Percentiles rank a stretch among this genome's conserved stretches.
phyloP scores from a whole-genome alignment of 2,113 vertebrate species.

The Amazona guildingii region DNA sequence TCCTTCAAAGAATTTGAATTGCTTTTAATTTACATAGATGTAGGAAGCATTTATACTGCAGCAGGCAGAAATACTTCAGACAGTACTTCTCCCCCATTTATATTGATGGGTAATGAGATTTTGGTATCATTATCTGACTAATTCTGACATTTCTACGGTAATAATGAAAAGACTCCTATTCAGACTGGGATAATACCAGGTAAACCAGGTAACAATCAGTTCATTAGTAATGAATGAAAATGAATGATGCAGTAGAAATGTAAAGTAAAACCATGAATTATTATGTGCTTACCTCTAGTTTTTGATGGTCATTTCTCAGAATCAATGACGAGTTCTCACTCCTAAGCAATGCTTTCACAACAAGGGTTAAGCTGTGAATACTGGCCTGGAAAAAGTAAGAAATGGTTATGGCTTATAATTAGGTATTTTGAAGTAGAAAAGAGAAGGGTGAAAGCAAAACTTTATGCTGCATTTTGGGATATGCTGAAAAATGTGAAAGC shows the following conservation, averaged over 20 bases:
- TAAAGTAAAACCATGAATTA: background rate
- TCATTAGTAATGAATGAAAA: background rate
- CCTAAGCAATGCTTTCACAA: constrained; percentile 75
- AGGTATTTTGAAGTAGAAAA: background rate
- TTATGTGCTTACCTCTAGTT: constrained; percentile 76
- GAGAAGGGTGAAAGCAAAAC: background rate
- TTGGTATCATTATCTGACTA: background rate
- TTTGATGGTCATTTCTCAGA: constrained; percentile 76
- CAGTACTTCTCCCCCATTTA: background rate
- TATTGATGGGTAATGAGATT: background rate
- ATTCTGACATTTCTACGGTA: background rate
- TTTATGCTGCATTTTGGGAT: background rate
- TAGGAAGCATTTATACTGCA: background rate
- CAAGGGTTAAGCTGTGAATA: constrained; percentile 83
- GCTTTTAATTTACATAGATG: background rate
- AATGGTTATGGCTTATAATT: background rate
- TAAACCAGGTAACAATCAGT: background rate
- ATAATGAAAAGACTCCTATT: background rate
- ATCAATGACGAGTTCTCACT: constrained; percentile 79
- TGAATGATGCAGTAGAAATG: background rate
- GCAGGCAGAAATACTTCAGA: background rate
- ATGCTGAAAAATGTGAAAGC: background rate
- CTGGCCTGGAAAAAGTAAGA: constrained; percentile 76
- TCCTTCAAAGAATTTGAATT: background rate
- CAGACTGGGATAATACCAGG: background rate